Evolutionary conservation across 2,113 vertebrate genomes (phyloP), one percentile per base, ranked within the genome.

Genomic region (Melanerpes aurifrons): DNA sequence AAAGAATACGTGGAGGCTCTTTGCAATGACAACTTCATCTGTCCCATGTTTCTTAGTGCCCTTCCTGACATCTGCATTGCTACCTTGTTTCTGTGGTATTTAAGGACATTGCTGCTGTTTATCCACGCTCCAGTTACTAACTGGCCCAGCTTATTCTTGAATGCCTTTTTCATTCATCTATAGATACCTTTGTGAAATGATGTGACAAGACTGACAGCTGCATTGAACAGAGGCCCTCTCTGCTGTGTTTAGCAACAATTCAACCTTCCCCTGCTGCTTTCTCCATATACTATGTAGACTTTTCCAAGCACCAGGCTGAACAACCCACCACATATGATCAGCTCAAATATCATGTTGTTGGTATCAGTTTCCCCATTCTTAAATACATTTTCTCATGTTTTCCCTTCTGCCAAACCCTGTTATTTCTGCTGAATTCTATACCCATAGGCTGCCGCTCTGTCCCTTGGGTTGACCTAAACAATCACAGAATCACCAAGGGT

Each of bases 301-400:
- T 86, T 58, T 35, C 74, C 77, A 64, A 90, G 53, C 43, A 58
- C 32, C 17, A 32, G 15, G 29, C 37, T 82, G 50, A 47, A 10
- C 22, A 59, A 24, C 8, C 12, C 12, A 10, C 45, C 54, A 56
- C 15, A 57, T 0, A 0, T 0, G 5, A 66, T 40, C 67, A 70
- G 24, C 43, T 79, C 29, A 43, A 58, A 63, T 3, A 3, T 24
- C 4, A 37, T 28, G 57, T 2, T 29, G 73, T 16, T 54, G 20
- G 20, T 35, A 18, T 19, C 4, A 9, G 9, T 47, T 66, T 72
- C 35, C 32, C 31, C 18, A 25, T 62, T 82, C 25, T 64, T 50
- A 73, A 57, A 47, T 59, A 7, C 10, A 47, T 79, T 91, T 88
- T 15, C 35, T 86, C 35, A 66, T 15, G 6, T 62, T 20, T 58